These are phyloP conservation scores for Pentalonia nigronervosa DNA, from an alignment of 1,140 invertebrate genomes.

Conservation along the genomic window DNA sequence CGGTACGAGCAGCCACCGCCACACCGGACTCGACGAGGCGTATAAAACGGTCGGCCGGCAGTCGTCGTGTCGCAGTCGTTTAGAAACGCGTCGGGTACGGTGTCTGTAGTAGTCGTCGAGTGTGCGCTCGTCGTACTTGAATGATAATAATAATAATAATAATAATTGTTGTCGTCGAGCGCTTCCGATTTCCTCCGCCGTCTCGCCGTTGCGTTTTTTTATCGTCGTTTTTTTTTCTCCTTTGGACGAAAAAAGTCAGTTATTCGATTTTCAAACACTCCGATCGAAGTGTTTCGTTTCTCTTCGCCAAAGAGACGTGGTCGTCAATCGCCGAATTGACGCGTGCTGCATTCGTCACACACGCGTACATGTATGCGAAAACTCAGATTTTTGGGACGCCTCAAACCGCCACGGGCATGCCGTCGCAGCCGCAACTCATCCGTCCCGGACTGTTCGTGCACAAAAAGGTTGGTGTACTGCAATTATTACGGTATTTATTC, in stretches of 20 bases:
- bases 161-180: not conserved
- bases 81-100: slow-evolving; percentile 1
- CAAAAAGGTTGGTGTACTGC: slow-evolving; percentile 21
- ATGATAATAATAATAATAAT: not conserved
- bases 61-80: not conserved
- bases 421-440: slow-evolving; percentile 28
- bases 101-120: not conserved
- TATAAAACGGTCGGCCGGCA: slow-evolving; percentile 10
- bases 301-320: not conserved
- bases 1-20: not conserved
- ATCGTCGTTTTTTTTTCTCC: not conserved
- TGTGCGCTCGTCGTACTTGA: slow-evolving; percentile 5
- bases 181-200: not conserved
- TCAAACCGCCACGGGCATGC: not conserved
- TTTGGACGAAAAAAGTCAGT: not conserved
- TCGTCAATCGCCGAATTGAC: not conserved
- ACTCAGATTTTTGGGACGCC: not conserved
- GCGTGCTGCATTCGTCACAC: not conserved
- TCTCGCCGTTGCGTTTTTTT: too few relatives aligned
- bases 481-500: not conserved
- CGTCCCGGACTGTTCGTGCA: slow-evolving; percentile 45
- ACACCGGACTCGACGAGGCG: not conserved
- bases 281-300: not conserved
- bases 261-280: not conserved
- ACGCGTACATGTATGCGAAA: slow-evolving; percentile 5